Evolutionary conservation across 2,113 vertebrate species (phyloP).

Genomic region (Ceratotherium simum): DNA sequence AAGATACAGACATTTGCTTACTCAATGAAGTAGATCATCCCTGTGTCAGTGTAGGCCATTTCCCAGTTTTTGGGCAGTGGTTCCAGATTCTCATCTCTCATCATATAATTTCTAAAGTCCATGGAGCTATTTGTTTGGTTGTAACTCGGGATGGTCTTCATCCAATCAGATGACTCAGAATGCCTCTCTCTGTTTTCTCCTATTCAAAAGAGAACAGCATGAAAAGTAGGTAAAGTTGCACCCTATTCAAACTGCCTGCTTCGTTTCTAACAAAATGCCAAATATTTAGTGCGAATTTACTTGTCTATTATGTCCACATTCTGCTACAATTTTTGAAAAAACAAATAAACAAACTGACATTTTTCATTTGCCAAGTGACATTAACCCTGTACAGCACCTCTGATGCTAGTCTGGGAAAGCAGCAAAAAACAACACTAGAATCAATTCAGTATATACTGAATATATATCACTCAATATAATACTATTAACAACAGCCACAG

Average conservation of each 20-base stretch:
- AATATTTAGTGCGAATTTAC: slow-evolving; percentile 33
- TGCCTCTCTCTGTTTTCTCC: slow-evolving; percentile 93
- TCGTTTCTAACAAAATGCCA: slow-evolving; percentile 70
- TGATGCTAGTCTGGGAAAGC: not conserved
- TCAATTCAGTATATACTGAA: not conserved
- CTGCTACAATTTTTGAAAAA: not conserved
- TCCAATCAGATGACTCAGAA: slow-evolving; percentile 93
- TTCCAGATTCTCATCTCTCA: slow-evolving; percentile 94
- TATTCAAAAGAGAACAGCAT: slow-evolving; percentile 75
- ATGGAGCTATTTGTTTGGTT: slow-evolving; percentile 94
- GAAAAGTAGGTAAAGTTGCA: slow-evolving; percentile 73
- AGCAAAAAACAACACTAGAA: not conserved
- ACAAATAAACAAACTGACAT: not conserved
- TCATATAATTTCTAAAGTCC: slow-evolving; percentile 93
- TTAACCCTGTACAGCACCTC: not conserved
- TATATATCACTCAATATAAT: too few relatives aligned
- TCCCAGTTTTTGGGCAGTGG: slow-evolving; percentile 97
- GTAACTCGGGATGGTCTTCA: slow-evolving; percentile 97
- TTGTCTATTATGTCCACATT: slow-evolving; percentile 56
- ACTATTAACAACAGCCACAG: fast-evolving
- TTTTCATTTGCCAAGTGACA: not conserved
- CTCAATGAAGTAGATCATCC: slow-evolving; percentile 99
- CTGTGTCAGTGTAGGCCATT: slow-evolving; percentile 98
- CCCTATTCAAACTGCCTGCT: slow-evolving; percentile 74
- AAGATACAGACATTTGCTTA: slow-evolving; percentile 85